Evolutionary conservation across 2,113 vertebrate genomes (phyloP), one percentile per base, ranked within the genome.

Genomic region (Otis tarda): DNA sequence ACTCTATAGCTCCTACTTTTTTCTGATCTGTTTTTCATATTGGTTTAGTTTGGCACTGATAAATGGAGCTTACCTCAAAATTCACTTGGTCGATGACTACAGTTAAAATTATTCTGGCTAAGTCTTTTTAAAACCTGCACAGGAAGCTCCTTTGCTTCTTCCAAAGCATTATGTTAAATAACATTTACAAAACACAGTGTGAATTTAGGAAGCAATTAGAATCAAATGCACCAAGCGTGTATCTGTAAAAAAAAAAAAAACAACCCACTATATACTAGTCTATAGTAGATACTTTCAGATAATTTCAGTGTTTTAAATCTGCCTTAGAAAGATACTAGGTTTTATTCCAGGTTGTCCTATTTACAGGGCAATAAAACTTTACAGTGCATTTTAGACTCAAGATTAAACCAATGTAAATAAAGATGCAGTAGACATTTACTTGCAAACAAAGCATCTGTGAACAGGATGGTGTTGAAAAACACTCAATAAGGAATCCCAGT

Each of bases 201-300:
- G 77, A 80, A 74, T 83, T 94, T 87, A 83, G 63, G 60, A 79
- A 83, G 53, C n/a, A 94, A 27, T 70, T 90, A 87, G 65, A 93
- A 61, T 25, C 35, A 60, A 30, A 55, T 18, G 22, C 30, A n/a
- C 33, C 39, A 53, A 47, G 22, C 25, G 18, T 78, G 14, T 61
- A 2, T 61, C 35, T 22, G 6, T 69, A 3, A 22, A 63, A 22
- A 63, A 87, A 80, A 67, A 45, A 37, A 41, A 10, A 39, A 39
- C 39, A 8, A 43, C 41, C 41, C 41, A 5, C 28, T 73, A 41
- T 56, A 33, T 70, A 9, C 45, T 81, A 49, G 92, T 53, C 43
- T 70, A 10, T 45, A 81, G 43, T 25, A 85, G 70, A 68, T 60
- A n/a, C 59, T 84, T 95, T 35, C 53, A 91, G 37, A 55, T 37